phyloP scores from a whole-genome alignment of 2,797 vertebrate species.

The Myiotriccus ornatus region DNA sequence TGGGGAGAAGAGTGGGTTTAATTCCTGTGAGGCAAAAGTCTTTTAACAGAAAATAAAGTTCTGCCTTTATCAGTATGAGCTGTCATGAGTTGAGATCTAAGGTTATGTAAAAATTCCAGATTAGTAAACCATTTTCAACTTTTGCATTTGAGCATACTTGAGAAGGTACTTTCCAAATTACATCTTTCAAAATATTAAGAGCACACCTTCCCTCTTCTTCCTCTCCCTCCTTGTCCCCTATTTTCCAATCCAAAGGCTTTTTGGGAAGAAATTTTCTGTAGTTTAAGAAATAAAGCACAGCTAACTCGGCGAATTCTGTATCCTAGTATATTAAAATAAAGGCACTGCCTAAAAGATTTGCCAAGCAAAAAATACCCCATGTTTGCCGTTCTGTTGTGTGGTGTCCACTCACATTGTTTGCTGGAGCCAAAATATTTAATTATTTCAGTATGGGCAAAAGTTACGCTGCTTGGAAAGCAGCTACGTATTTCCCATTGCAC shows the following conservation, averaged over 20 bases:
- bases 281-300: background rate
- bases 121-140: background rate
- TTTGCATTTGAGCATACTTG: background rate
- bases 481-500: background rate
- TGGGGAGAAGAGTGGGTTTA: background rate
- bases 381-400: background rate
- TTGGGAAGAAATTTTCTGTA: background rate
- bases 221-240: background rate
- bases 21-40: background rate
- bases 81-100: background rate
- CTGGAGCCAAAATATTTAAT: background rate
- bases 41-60: background rate
- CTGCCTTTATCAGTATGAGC: background rate
- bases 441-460: constrained; percentile 5
- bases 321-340: background rate
- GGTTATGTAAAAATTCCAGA: fast-evolving
- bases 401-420: background rate
- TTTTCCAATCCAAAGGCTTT: background rate
- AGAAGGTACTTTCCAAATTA: background rate
- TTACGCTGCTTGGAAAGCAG: background rate
- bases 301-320: background rate
- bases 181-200: background rate
- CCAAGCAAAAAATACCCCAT: background rate
- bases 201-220: background rate
- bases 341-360: background rate